A percentile compares a stretch with the other conserved stretches of the same genome.
phyloP scores from a whole-genome alignment of 2,113 vertebrate species.

The Ceuthmochares aereus region DNA sequence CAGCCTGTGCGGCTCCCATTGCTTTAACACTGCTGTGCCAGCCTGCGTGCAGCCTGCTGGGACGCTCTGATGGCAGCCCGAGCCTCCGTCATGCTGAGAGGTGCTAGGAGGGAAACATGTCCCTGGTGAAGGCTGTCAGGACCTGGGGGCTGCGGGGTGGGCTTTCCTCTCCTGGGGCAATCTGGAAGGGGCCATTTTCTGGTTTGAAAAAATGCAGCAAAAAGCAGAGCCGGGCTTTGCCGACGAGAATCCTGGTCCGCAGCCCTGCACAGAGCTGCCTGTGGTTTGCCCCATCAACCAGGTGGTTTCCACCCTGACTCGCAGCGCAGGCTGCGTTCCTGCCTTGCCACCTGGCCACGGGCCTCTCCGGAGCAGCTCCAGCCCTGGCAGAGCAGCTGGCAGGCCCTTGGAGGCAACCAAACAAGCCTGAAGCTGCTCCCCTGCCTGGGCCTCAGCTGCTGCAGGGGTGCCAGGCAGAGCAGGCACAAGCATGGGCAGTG shows the following conservation, averaged over 20 bases:
- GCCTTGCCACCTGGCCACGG: fast-evolving
- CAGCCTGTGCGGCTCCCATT: neutral
- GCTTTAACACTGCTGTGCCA: neutral
- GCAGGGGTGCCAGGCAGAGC: fast-evolving
- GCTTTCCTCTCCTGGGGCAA: neutral
- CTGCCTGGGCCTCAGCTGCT: neutral
- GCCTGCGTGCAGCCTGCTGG: neutral
- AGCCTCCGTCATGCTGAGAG: neutral
- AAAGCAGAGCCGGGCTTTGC: neutral
- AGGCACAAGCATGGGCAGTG: neutral
- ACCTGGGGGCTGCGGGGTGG: neutral
- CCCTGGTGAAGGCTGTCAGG: neutral
- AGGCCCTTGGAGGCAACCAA: neutral
- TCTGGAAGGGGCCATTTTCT: neutral
- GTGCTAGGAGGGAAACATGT: neutral
- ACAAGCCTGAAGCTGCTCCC: neutral
- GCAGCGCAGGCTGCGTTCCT: neutral
- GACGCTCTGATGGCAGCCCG: fast-evolving
- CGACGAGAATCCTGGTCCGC: fast-evolving
- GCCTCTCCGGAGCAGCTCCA: neutral
- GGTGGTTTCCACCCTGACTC: neutral
- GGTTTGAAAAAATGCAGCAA: neutral
- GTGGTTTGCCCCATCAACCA: fast-evolving
- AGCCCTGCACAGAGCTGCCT: neutral
- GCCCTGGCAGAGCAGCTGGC: neutral